Percentiles rank a stretch among this genome's conserved stretches.
Conservation (phyloP, 2,113 vertebrate species). For the Platichthys stellatus region DNA sequence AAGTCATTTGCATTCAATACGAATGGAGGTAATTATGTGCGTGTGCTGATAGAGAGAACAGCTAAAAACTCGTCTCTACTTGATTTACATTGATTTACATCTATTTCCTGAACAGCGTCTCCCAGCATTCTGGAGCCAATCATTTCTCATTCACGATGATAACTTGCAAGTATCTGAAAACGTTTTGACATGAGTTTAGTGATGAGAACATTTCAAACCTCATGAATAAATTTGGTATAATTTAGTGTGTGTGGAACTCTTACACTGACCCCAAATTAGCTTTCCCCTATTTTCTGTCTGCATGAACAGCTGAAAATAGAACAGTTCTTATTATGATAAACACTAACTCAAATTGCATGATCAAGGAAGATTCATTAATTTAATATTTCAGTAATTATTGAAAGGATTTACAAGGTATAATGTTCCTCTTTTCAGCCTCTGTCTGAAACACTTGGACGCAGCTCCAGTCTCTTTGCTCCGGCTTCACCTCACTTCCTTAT, state of each 20-base stretch:
- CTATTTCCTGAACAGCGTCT: background rate
- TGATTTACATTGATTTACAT: constrained; percentile 17
- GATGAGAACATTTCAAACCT: constrained; percentile 10
- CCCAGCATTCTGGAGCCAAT: background rate
- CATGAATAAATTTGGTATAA: background rate
- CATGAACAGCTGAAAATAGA: background rate
- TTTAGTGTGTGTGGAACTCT: background rate
- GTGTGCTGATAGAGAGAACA: constrained; percentile 16
- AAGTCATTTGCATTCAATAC: constrained; percentile 2
- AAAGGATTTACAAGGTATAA: no score
- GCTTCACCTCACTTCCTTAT: no score
- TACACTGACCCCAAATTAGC: background rate
- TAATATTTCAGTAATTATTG: no score
- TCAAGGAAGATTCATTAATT: no score
- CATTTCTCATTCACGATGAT: background rate
- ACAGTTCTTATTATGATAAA: background rate
- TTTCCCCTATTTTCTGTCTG: background rate
- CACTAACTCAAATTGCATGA: no score
- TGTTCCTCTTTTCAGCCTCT: background rate
- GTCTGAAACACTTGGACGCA: no score
- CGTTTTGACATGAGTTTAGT: background rate
- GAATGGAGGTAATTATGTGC: constrained; percentile 31
- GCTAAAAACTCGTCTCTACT: background rate
- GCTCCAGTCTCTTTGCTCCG: no score
- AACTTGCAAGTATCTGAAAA: background rate